These are phyloP conservation scores for Atta cephalotes DNA, from an alignment of 1,140 invertebrate genomes.

Conservation along the genomic window DNA sequence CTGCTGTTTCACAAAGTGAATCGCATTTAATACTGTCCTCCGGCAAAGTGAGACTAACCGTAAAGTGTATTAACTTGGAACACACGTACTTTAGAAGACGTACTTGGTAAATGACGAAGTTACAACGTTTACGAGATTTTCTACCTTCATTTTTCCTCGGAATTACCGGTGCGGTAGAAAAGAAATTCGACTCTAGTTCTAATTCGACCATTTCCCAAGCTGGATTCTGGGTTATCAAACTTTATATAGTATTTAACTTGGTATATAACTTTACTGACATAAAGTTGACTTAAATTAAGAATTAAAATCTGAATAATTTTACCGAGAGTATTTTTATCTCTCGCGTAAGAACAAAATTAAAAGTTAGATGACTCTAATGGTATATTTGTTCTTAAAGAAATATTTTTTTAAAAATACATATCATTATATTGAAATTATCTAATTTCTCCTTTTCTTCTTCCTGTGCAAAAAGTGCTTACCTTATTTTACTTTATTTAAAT, in stretches of 20 bases:
- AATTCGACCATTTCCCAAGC: neutral
- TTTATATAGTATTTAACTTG: conserved; percentile 8
- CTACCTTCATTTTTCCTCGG: conserved; percentile 7
- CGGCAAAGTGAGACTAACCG: neutral
- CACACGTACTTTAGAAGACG: neutral
- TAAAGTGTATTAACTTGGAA: neutral
- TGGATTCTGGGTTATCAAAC: neutral
- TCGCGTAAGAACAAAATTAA: neutral
- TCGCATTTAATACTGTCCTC: conserved; percentile 17
- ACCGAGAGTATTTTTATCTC: neutral
- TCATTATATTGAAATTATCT: no score
- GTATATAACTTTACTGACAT: neutral
- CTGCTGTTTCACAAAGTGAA: conserved; percentile 13
- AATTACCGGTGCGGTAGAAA: conserved; percentile 3
- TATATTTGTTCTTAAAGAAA: no score
- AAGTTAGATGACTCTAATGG: neutral
- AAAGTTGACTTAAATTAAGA: neutral
- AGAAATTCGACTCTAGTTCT: conserved; percentile 3
- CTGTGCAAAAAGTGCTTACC: no score
- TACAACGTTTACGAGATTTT: neutral
- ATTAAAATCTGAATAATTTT: neutral
- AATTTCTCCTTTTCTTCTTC: no score
- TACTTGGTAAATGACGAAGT: neutral
- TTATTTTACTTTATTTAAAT: neutral
- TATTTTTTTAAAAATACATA: no score